phyloP scores from a whole-genome alignment of 2,888 invertebrate species.

The Caenorhabditis afra region DNA sequence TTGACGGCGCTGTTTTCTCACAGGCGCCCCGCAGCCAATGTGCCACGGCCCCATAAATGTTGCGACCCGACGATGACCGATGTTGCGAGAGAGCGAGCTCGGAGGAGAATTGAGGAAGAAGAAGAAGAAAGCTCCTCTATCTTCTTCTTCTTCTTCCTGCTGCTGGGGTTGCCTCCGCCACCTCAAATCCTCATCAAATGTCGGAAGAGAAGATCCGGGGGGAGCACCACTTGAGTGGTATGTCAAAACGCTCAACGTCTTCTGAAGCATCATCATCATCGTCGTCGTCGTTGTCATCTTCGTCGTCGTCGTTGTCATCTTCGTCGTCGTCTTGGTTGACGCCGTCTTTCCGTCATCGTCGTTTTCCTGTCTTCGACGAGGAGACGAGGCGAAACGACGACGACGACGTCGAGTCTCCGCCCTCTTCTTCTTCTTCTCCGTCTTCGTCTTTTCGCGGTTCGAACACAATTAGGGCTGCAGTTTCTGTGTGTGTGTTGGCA shows the following conservation, averaged over 20 bases:
- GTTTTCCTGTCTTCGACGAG: constrained; percentile 17
- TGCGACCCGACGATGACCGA: constrained; percentile 53
- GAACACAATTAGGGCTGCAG: constrained; percentile 43
- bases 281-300: constrained; percentile 14
- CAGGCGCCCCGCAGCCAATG: constrained; percentile 48
- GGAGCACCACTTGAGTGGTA: constrained; percentile 48
- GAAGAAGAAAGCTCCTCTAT: constrained; percentile 6
- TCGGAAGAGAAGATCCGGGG: constrained; percentile 18
- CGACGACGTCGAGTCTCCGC: too few species aligned
- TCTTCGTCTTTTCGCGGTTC: constrained; percentile 1
- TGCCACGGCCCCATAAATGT: constrained; percentile 56
- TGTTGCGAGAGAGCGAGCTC: constrained; percentile 32
- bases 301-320: constrained; percentile 40
- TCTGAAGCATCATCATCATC: constrained; percentile 54
- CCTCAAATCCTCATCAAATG: constrained; percentile 55
- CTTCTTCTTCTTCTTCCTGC: too few species aligned
- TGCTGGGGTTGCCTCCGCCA: constrained; percentile 29
- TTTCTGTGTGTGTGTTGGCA: background rate
- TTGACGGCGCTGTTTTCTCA: constrained; percentile 43
- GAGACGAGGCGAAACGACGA: background rate
- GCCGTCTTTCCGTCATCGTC: constrained; percentile 12
- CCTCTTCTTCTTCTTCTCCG: constrained; percentile 7
- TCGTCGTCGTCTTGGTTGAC: too few species aligned
- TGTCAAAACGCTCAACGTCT: constrained; percentile 56
- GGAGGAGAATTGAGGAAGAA: constrained; percentile 8